Percentiles rank a stretch among this genome's conserved stretches.
These are phyloP conservation scores for Opisthocomus hoazin DNA, from an alignment of 2,113 vertebrate species.

Conservation along the genomic window DNA sequence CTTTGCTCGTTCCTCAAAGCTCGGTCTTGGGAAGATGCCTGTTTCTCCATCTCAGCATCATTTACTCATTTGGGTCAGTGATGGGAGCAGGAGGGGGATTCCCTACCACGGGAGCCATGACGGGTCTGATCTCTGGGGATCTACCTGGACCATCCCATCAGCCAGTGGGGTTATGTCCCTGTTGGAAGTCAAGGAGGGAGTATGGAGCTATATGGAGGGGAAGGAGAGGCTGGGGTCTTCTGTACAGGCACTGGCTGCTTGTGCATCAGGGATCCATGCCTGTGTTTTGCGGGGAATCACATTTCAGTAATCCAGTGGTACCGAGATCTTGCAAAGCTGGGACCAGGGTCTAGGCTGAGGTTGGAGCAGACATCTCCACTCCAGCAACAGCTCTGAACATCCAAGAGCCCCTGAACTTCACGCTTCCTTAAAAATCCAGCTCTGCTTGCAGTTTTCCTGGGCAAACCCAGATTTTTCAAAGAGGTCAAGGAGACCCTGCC, in stretches of 20 bases:
- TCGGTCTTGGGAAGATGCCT: no score
- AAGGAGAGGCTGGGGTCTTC: not conserved
- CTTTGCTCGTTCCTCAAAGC: not conserved
- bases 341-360: not conserved
- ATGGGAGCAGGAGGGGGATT: not conserved
- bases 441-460: not conserved
- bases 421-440: not conserved
- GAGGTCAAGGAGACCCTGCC: not conserved
- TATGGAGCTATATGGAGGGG: not conserved
- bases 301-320: not conserved
- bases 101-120: rapidly evolving
- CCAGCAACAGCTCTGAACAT: not conserved
- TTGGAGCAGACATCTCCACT: not conserved
- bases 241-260: no score
- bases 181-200: not conserved
- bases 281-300: not conserved
- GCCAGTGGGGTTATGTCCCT: not conserved
- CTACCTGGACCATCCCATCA: not conserved
- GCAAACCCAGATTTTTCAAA: not conserved
- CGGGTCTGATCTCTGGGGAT: not conserved
- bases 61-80: not conserved
- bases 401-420: not conserved
- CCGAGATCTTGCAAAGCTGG: rapidly evolving
- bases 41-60: not conserved
- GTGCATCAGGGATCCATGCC: not conserved